Evolutionary conservation across 37 sponge, comb jelly and placozoan genomes (phyloP).

Genomic region (Eunapius fragilis): DNA sequence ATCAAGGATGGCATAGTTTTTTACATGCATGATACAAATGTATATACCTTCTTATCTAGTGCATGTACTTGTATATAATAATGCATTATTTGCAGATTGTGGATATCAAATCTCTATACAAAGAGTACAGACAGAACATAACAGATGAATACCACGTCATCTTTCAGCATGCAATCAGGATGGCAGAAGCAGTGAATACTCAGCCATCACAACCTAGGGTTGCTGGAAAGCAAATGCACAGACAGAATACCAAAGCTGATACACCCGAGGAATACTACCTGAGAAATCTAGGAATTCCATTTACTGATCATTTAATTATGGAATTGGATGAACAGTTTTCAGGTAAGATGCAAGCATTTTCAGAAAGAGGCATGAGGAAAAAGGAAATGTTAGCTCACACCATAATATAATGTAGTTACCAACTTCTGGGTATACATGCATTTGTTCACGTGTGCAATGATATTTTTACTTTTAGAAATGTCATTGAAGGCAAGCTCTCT

Average conservation of each 20-base stretch:
- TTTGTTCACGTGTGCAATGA: not conserved
- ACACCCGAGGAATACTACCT: not conserved
- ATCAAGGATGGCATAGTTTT: no score
- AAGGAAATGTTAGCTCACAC: not conserved
- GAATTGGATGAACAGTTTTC: not conserved
- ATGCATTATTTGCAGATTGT: no score
- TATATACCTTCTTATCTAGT: no score
- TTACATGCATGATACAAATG: no score
- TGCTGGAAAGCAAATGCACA: conserved; percentile 1
- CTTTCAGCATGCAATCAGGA: conserved; percentile 10
- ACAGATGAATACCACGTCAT: not conserved
- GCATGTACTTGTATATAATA: no score
- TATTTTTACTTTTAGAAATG: not conserved
- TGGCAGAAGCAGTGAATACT: conserved; percentile 5
- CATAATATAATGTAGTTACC: not conserved
- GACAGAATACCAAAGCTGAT: conserved; percentile 3
- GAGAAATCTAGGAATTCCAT: conserved; percentile 5
- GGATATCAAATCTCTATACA: conserved; percentile 19
- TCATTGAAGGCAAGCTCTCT: not conserved
- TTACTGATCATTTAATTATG: not conserved
- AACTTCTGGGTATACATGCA: not conserved
- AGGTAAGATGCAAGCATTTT: not conserved
- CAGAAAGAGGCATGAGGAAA: not conserved
- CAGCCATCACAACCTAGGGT: not conserved
- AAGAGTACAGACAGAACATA: not conserved